phyloP scores from a whole-genome alignment of 2,113 vertebrate genomes.

The Hypomesus transpacificus region DNA sequence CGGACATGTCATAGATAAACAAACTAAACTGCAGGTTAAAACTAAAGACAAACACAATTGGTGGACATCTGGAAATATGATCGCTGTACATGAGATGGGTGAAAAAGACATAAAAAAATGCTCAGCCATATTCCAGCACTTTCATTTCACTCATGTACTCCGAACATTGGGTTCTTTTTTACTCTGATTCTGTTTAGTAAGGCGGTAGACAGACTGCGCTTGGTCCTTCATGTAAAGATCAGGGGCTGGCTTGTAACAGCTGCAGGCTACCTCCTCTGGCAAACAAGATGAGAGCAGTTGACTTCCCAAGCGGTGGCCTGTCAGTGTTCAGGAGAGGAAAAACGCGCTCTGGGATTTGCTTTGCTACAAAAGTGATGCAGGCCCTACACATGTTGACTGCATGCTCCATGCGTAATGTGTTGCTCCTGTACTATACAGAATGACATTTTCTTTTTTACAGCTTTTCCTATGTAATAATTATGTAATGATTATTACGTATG shows the following conservation, averaged over 20 bases:
- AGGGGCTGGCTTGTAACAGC: slow-evolving; percentile 10
- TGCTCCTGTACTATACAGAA: too few species aligned
- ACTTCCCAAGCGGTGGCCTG: slow-evolving; percentile 7
- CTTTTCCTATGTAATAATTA: too few species aligned
- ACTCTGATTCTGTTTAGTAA: not conserved
- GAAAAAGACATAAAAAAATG: not conserved
- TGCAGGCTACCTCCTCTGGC: slow-evolving; percentile 7
- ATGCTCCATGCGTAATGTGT: slow-evolving; percentile 62
- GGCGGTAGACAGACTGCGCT: not conserved
- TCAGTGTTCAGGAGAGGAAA: not conserved
- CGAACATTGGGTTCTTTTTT: not conserved
- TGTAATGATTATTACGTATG: too few species aligned
- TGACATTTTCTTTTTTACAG: too few species aligned
- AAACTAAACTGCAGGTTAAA: not conserved
- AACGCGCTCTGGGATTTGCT: not conserved
- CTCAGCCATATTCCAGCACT: not conserved
- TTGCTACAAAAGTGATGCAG: slow-evolving; percentile 1
- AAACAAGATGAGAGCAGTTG: slow-evolving; percentile 6
- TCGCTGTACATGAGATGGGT: not conserved
- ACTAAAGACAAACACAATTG: not conserved
- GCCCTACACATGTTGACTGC: slow-evolving; percentile 29
- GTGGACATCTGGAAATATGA: not conserved
- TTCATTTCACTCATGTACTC: not conserved
- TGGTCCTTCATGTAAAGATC: slow-evolving; percentile 1
- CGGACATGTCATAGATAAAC: not conserved